These are phyloP conservation scores for Jaculus jaculus DNA, from an alignment of 2,113 vertebrate species.

Conservation along the genomic window DNA sequence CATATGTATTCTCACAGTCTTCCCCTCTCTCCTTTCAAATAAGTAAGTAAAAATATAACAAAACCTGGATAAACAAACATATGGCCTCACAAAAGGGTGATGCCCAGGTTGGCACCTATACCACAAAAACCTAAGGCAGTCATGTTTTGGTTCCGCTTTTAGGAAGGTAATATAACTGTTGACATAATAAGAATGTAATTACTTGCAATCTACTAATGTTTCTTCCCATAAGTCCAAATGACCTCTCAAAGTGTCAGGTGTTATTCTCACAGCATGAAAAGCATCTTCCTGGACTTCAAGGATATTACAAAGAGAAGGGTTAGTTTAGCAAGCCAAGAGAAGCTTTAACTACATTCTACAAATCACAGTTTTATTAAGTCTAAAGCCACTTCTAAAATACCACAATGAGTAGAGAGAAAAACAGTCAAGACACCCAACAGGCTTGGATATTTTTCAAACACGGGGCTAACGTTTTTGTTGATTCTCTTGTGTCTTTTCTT, in stretches of 20 bases:
- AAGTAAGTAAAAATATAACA: too few species aligned
- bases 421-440: conserved; percentile 45
- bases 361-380: conserved; percentile 58
- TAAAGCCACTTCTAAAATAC: conserved; percentile 65
- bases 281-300: conserved; percentile 42
- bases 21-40: too few species aligned
- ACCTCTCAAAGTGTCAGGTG: conserved; percentile 27
- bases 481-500: conserved; percentile 65
- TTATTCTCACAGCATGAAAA: conserved; percentile 63
- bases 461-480: conserved; percentile 60
- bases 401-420: background rate
- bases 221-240: conserved; percentile 46
- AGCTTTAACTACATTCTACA: conserved; percentile 59
- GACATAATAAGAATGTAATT: conserved; percentile 53
- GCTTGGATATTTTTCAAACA: conserved; percentile 68
- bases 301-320: conserved; percentile 51
- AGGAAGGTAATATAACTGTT: conserved; percentile 39
- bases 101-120: background rate
- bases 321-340: conserved; percentile 62
- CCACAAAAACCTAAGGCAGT: conserved; percentile 36
- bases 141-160: conserved; percentile 43
- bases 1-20: too few species aligned
- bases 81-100: background rate
- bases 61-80: too few species aligned
- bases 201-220: conserved; percentile 19